A percentile compares a stretch with the other conserved stretches of the same genome.
These are phyloP conservation scores for Sipha maydis DNA, from an alignment of 2,888 invertebrate species.

Conservation along the genomic window DNA sequence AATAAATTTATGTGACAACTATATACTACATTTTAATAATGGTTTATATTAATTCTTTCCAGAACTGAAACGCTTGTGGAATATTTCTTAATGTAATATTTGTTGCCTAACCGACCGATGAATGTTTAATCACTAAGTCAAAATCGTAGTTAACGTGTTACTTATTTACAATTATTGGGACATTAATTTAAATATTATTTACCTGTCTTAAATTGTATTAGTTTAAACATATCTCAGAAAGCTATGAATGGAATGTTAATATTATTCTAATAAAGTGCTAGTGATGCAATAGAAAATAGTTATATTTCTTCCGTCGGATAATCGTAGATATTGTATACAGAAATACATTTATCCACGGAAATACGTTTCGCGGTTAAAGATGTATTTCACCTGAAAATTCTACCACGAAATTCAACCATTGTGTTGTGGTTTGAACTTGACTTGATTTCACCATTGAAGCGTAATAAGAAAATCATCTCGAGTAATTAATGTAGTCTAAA, in stretches of 20 bases:
- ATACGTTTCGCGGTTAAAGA: too few species aligned
- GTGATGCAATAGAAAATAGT: too few species aligned
- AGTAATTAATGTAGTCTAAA: neutral
- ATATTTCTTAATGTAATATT: neutral
- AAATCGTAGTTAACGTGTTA: neutral
- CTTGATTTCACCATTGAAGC: constrained; percentile 19
- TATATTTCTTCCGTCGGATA: too few species aligned
- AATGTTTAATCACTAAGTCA: neutral
- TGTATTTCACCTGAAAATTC: too few species aligned
- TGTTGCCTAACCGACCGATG: neutral
- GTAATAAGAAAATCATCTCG: neutral
- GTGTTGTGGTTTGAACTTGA: neutral
- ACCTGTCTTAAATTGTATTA: too few species aligned
- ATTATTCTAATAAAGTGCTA: too few species aligned
- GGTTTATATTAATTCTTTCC: neutral
- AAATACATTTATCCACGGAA: too few species aligned
- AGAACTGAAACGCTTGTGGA: neutral
- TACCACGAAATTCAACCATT: neutral
- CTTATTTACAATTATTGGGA: neutral
- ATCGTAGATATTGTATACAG: too few species aligned
- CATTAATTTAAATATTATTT: neutral
- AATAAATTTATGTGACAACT: neutral
- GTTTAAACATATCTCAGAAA: too few species aligned
- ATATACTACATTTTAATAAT: neutral
- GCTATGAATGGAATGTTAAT: too few species aligned